Evolutionary conservation across 2,797 vertebrate species (phyloP), one percentile per base, ranked within the genome.

Genomic region (Crax fasciolata): DNA sequence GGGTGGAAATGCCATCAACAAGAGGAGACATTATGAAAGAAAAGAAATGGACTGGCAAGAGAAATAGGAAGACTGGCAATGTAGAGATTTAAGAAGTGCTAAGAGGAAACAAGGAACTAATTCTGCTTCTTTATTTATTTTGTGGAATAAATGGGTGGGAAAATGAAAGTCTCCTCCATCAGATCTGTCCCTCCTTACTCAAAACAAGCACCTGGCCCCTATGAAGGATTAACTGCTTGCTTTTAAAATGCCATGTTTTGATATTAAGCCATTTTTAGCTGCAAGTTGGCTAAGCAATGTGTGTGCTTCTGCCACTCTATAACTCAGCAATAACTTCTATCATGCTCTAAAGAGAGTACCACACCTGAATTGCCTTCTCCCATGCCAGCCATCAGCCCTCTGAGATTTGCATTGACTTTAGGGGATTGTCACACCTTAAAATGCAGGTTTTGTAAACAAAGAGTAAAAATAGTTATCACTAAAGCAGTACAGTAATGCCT

Each of bases 281-380:
- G 15, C 75, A 81, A 14, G 65, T 94, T 97, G 97, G 94, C 94
- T 94, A 93, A 87, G 61, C 11, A 10, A 86, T 16, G 23, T 82
- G 70, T 13, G 73, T 61, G 76, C 95, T 95, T 96, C 93, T 97
- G 94, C 96, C 49, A 89, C 93, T 94, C 92, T 95, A 46, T 96
- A 96, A 97, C 92, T 97, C 96, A 97, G 87, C 94, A 87, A 82
- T 92, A 95, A 95, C 90, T 97, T 96, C 88, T 77, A 30, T 93
- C 58, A 28, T 62, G 82, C 86, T 97, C 87, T 95, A 90, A 93
- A 95, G 90, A 93, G 51, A 94, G 54, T 55, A 61, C 83, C 95
- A 96, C 97, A 97, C 93, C 97, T 97, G 95, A 57, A 90, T 17
- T 95, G 87, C 93, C 71, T 92, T 80, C 63, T 30, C 43, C 54